These are phyloP conservation scores for Abramis brama DNA, from an alignment of 2,113 vertebrate genomes.

Conservation along the genomic window DNA sequence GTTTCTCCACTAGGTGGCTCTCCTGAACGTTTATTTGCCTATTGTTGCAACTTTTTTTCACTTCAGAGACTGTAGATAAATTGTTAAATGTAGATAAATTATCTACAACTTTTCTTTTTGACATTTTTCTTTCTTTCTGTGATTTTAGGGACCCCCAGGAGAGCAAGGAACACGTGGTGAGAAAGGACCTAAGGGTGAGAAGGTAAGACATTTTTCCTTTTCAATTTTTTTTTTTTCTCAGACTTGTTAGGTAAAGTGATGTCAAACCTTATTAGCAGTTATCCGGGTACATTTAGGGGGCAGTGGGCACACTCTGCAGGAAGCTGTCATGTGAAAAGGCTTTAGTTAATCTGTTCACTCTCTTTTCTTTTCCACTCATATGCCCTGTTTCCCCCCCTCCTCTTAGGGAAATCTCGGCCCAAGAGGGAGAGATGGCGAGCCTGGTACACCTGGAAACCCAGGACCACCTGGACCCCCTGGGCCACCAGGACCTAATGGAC, in stretches of 20 bases:
- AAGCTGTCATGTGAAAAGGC: conserved; percentile 45
- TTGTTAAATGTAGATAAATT: too few species aligned
- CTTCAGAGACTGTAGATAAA: not conserved
- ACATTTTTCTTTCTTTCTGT: conserved; percentile 38
- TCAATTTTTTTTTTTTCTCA: conserved; percentile 22
- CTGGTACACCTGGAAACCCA: conserved; percentile 90
- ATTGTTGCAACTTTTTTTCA: not conserved
- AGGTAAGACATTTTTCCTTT: conserved; percentile 72
- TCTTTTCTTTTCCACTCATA: conserved; percentile 18
- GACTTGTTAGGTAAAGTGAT: conserved; percentile 28
- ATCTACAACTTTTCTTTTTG: not conserved
- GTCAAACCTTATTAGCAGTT: conserved; percentile 29
- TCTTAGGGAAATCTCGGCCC: conserved; percentile 84
- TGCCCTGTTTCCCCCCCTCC: conserved; percentile 39
- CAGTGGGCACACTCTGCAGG: conserved; percentile 31
- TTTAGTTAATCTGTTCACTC: conserved; percentile 33
- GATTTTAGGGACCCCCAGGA: conserved; percentile 85
- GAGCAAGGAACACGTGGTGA: conserved; percentile 89
- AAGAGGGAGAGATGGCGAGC: conserved; percentile 91
- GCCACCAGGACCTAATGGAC: conserved; percentile 83
- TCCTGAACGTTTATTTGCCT: not conserved
- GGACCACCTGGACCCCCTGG: conserved; percentile 68
- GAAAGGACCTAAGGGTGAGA: conserved; percentile 87
- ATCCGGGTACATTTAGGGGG: not conserved
- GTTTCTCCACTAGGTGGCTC: conserved; percentile 41